phyloP scores from a whole-genome alignment of 2,888 invertebrate species.

The Mythimna ferrago region DNA sequence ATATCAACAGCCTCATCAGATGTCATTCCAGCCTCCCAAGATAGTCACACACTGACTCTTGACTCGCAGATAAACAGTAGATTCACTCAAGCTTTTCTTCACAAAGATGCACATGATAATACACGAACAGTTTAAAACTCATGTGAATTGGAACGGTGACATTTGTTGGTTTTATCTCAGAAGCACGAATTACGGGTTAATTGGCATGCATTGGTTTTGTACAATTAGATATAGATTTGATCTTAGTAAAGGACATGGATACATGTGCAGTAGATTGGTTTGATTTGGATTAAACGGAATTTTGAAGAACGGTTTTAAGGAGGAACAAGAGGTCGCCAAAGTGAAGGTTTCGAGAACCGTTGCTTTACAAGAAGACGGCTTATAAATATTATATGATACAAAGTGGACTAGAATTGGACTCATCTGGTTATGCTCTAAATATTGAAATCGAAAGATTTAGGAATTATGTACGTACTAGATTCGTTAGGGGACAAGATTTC shows the following conservation, averaged over 20 bases:
- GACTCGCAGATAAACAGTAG: constrained; percentile 44
- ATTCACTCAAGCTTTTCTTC: constrained; percentile 38
- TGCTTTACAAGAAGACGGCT: background rate
- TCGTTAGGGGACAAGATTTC: too few relatives aligned
- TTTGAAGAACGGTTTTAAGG: background rate
- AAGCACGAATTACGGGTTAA: constrained; percentile 56
- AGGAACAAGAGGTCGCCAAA: background rate
- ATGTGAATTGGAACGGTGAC: constrained; percentile 58
- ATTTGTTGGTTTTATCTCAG: constrained; percentile 56
- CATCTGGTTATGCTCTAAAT: too few relatives aligned
- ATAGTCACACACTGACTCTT: constrained; percentile 39
- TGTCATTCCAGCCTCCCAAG: constrained; percentile 16
- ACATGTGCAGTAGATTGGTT: constrained; percentile 3
- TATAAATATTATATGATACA: too few relatives aligned
- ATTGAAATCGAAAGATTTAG: too few relatives aligned
- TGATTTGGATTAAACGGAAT: background rate
- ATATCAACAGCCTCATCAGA: constrained; percentile 4
- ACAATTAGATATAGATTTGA: constrained; percentile 53
- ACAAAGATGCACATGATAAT: constrained; percentile 47
- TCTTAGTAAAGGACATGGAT: constrained; percentile 27
- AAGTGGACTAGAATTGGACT: too few relatives aligned
- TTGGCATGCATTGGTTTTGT: constrained; percentile 56
- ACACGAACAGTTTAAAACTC: constrained; percentile 50
- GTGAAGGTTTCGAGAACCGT: background rate
- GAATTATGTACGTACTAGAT: too few relatives aligned